Base-by-base conservation (phyloP, 1,140 invertebrate genomes). In the Camponotus pennsylvanicus region DNA sequence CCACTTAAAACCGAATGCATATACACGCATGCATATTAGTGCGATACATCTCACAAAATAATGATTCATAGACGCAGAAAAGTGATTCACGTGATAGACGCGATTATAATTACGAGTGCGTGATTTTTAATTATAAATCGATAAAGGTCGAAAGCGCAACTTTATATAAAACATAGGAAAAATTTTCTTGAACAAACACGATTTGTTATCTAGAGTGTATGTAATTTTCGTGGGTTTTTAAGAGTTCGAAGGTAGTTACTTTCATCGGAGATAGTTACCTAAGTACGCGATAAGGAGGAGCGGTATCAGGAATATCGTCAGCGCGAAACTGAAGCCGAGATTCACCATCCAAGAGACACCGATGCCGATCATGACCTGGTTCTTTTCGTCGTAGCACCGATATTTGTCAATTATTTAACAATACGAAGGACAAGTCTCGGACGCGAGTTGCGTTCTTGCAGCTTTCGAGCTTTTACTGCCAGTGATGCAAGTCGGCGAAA, bases 291-390 rank as follows among this genome's bases (percentile, higher is more conserved):
- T 49, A 15, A 92, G 18, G 34, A 93, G 61, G 8, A 91, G 18
- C 11, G 92, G 92, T 5, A 92, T 55, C 37, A 93, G 76, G 45
- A 93, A n/a, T 40, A 90, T 2, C 13, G 86, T 49, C 13, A 92
- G 57, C 34, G 86, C 27, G 61, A 92, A 32, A 37, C 87, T 91
- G 18, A 93, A 71, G 11, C 76, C n/a, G 13, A 93, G 18, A 75
- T 93, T 88, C 59, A 91, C 37, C 11, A 92, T 71, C 37, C 92
- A 89, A 8, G 89, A 89, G 18, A 92, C 49, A 42, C 91, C 90
- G 37, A 92, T 71, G 8, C 91, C 49, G 42, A 88, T 75, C 71
- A 89, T 73, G 40, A 91, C 70, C 64, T 88, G 34, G 8, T 34
- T 42, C 8, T 1, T n/a, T 18, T 4, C 42, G 21, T 5, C 18